Conservation (phyloP, 2,113 vertebrate species). For the Ariopsis seemanni region DNA sequence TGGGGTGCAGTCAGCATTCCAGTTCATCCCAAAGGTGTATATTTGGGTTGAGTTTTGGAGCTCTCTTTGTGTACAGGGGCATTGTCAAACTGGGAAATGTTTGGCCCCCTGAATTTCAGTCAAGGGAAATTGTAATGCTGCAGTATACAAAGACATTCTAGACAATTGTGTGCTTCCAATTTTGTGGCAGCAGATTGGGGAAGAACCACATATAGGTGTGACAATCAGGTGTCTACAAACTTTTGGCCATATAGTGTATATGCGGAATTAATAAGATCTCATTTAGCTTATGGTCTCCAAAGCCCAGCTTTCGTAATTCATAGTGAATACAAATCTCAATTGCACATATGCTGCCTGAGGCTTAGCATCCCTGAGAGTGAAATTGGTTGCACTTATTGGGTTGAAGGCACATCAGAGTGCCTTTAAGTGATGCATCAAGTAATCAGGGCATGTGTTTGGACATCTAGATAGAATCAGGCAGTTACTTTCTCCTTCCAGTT, state of each 20-base stretch:
- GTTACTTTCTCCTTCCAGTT: conserved; percentile 29
- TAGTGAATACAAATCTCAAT: background rate
- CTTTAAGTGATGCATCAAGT: conserved; percentile 31
- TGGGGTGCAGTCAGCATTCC: background rate
- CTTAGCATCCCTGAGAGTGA: conserved; percentile 16
- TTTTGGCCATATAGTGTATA: no score
- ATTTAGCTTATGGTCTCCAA: background rate
- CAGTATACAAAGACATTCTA: background rate
- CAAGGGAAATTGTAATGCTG: background rate
- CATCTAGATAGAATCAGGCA: conserved; percentile 40
- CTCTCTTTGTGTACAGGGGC: background rate
- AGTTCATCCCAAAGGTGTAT: background rate
- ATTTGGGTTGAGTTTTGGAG: background rate
- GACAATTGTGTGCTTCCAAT: background rate
- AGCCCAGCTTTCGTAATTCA: background rate
- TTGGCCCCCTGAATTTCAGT: background rate
- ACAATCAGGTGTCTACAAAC: no score
- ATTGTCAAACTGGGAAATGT: background rate
- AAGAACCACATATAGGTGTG: no score
- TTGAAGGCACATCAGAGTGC: conserved; percentile 4
- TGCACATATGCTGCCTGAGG: conserved; percentile 13
- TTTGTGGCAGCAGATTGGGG: no score
- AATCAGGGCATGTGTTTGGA: conserved; percentile 36
- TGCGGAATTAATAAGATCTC: background rate
- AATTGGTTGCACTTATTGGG: conserved; percentile 25